Evolutionary conservation across 2,888 invertebrate species (phyloP), one percentile per base, ranked within the genome.

Genomic region (Lepetodrilus schrolli): DNA sequence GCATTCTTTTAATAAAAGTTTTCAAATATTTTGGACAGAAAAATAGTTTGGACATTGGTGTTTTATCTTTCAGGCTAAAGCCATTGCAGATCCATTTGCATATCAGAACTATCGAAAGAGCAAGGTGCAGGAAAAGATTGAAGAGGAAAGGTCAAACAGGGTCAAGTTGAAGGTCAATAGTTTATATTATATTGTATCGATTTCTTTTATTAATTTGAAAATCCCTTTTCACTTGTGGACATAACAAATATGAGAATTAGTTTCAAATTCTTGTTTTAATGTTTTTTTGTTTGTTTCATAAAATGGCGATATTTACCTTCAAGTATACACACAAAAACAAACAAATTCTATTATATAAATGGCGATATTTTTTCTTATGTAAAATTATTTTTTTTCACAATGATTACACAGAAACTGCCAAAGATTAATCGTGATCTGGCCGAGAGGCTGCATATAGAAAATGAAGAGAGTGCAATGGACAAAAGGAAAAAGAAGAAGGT

Each of bases 391-490:
- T n/a, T n/a, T n/a, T n/a, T n/a, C n/a, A n/a, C n/a, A n/a, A n/a
- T n/a, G n/a, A n/a, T 1, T 51, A 23, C 84, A 26, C 80, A 90
- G 87, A 89, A 95, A 90, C 91, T 98, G 71, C 98, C 98, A 0
- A 94, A 94, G 89, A 95, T 98, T 66, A 98, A 98, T 91, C 94
- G 94, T 88, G 96, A 96, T 68, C 91, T 98, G 83, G 98, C 98
- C 2, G 92, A 95, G 58, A 96, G 96, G 91, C 92, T 97, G 51
- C 93, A 96, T 92, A 94, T 94, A 47, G 93, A 93, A 70, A 92
- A 94, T 82, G 86, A 83, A 43, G 79, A 82, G 7, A 69, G 69
- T 2, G 66, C 69, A 23, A 47, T 72, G 36, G 65, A 69, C 65
- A 78, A 72, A 65, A 73, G 70, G 65, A 75, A 75, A 70, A 74